Percentiles rank a stretch among this genome's conserved stretches.
phyloP scores from a whole-genome alignment of 2,113 vertebrate species.

The Parus major region DNA sequence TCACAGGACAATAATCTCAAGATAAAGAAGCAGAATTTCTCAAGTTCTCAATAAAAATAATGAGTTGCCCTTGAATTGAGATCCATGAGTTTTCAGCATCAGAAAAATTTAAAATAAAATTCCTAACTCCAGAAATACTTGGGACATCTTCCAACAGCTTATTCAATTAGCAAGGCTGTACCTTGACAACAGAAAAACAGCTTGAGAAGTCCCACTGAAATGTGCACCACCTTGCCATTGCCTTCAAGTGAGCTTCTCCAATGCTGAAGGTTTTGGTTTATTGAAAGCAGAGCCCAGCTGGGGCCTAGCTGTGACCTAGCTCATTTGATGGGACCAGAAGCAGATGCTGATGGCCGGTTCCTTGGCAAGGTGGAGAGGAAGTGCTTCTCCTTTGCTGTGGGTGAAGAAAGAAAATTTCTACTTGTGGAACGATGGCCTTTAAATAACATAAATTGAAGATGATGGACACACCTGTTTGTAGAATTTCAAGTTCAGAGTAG shows the following conservation, averaged over 20 bases:
- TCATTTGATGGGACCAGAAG: rapidly evolving
- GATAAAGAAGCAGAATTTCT: not conserved
- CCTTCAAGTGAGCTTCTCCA: not conserved
- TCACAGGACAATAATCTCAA: not conserved
- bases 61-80: not conserved
- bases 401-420: not conserved
- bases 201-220: not conserved
- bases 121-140: not conserved
- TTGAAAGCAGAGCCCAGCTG: not conserved
- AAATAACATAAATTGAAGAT: not conserved
- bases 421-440: not conserved
- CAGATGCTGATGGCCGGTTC: rapidly evolving
- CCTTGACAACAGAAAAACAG: not conserved
- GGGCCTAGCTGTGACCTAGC: not conserved
- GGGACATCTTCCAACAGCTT: not conserved
- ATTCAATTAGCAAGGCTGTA: not conserved
- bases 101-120: not conserved
- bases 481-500: not conserved
- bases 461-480: not conserved
- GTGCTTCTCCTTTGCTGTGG: not conserved
- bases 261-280: not conserved
- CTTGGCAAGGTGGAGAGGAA: not conserved
- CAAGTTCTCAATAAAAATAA: not conserved
- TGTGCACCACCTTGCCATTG: not conserved
- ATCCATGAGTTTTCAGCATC: not conserved